Conservation (phyloP, 2,113 vertebrate species). For the Tragelaphus scriptus region DNA sequence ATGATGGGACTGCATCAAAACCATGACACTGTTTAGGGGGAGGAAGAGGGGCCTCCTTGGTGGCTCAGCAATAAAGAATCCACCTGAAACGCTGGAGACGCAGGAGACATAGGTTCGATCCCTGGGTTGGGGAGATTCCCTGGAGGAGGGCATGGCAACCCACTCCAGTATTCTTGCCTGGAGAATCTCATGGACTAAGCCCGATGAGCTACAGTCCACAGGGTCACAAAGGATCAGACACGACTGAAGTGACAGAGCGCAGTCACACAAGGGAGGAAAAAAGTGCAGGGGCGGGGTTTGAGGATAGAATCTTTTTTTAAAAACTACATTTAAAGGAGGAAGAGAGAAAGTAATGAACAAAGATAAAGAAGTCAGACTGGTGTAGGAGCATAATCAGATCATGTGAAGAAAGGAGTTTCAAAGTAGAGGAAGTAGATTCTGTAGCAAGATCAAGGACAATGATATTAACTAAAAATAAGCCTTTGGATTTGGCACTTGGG, state of each 20-base stretch:
- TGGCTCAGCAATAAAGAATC: not conserved
- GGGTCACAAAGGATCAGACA: not conserved
- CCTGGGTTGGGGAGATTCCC: not conserved
- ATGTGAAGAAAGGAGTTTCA: conserved; percentile 5
- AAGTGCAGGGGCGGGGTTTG: not conserved
- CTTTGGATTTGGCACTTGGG: not conserved
- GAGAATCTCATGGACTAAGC: not conserved
- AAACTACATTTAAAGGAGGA: not conserved
- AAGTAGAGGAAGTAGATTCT: conserved; percentile 35
- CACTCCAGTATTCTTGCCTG: not conserved
- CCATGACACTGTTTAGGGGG: not conserved
- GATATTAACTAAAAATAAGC: conserved; percentile 33
- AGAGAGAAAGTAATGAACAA: not conserved
- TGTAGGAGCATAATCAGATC: not conserved
- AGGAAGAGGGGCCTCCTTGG: not conserved
- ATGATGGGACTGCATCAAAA: not conserved
- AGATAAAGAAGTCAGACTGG: not conserved
- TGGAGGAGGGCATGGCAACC: not conserved
- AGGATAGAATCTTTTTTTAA: not conserved
- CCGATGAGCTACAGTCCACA: not conserved
- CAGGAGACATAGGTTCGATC: not conserved
- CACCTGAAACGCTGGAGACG: not conserved
- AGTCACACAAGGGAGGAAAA: not conserved
- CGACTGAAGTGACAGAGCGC: not conserved
- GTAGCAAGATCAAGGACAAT: conserved; percentile 48